These are phyloP conservation scores for Plodia interpunctella DNA, from an alignment of 1,140 invertebrate genomes.

Conservation along the genomic window DNA sequence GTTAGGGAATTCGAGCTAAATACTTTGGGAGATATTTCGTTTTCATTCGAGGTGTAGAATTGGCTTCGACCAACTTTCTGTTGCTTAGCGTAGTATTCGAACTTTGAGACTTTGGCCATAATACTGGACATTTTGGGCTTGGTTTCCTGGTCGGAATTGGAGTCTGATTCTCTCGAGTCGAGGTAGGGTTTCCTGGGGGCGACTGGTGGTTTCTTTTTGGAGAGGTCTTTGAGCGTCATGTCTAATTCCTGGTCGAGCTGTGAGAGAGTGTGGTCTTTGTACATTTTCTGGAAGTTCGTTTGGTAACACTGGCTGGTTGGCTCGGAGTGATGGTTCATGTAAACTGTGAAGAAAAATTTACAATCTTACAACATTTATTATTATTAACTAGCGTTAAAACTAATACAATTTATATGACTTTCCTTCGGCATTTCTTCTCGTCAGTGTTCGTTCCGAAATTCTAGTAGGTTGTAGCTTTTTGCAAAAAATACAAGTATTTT, in stretches of 20 bases:
- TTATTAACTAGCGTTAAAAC: too few species aligned
- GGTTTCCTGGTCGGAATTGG: conserved; percentile 56
- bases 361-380: too few species aligned
- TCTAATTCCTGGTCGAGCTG: conserved; percentile 70
- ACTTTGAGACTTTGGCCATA: conserved; percentile 80
- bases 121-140: conserved; percentile 71
- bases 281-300: conserved; percentile 51
- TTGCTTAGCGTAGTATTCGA: conserved; percentile 79
- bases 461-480: too few species aligned
- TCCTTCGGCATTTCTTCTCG: too few species aligned
- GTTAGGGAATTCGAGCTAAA: conserved; percentile 86
- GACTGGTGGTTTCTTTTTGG: conserved; percentile 65
- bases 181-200: conserved; percentile 63
- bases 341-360: conserved; percentile 37
- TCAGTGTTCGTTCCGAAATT: too few species aligned
- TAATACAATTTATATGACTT: too few species aligned
- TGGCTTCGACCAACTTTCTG: conserved; percentile 61
- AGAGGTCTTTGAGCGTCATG: conserved; percentile 67
- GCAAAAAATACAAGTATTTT: too few species aligned
- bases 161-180: conserved; percentile 61
- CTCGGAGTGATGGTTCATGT: conserved; percentile 44
- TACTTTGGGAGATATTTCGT: conserved; percentile 84
- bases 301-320: conserved; percentile 56
- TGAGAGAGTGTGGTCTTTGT: conserved; percentile 52
- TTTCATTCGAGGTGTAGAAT: conserved; percentile 55